Evolutionary conservation across 1,140 invertebrate species (phyloP).

Genomic region (Ladona fulva): DNA sequence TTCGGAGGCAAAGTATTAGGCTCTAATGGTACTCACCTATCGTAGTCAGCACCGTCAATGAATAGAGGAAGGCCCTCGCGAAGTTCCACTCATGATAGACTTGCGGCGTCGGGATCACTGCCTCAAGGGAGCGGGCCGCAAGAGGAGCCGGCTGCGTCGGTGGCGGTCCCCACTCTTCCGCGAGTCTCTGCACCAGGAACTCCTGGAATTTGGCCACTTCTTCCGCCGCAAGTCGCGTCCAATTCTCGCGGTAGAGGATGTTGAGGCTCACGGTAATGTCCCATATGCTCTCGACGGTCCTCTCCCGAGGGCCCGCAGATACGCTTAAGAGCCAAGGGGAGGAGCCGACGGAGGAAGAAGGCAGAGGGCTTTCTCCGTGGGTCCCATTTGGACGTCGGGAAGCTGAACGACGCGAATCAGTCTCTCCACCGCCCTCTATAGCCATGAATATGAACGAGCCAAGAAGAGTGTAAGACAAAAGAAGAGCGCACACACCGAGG

Average conservation of each 20-base stretch:
- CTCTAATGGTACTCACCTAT: constrained; percentile 87
- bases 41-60: constrained; percentile 88
- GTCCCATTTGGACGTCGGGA: constrained; percentile 17
- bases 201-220: constrained; percentile 86
- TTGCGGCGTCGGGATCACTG: constrained; percentile 20
- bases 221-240: constrained; percentile 75
- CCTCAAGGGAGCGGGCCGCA: neutral
- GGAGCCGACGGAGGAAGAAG: constrained; percentile 11
- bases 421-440: constrained; percentile 67
- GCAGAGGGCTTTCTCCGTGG: neutral
- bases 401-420: constrained; percentile 50
- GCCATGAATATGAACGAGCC: constrained; percentile 88
- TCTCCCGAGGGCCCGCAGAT: constrained; percentile 54
- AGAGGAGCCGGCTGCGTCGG: constrained; percentile 22
- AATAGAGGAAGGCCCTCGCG: constrained; percentile 89
- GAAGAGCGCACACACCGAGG: constrained; percentile 73
- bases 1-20: too few species aligned
- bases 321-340: constrained; percentile 35
- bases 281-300: constrained; percentile 84
- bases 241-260: constrained; percentile 90
- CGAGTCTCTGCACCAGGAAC: constrained; percentile 66
- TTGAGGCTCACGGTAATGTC: constrained; percentile 88
- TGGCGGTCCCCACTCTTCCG: constrained; percentile 56
- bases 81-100: constrained; percentile 71
- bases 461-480: constrained; percentile 81